Conservation (phyloP, 1,140 invertebrate species). For the Drosophila subpulchrella region DNA sequence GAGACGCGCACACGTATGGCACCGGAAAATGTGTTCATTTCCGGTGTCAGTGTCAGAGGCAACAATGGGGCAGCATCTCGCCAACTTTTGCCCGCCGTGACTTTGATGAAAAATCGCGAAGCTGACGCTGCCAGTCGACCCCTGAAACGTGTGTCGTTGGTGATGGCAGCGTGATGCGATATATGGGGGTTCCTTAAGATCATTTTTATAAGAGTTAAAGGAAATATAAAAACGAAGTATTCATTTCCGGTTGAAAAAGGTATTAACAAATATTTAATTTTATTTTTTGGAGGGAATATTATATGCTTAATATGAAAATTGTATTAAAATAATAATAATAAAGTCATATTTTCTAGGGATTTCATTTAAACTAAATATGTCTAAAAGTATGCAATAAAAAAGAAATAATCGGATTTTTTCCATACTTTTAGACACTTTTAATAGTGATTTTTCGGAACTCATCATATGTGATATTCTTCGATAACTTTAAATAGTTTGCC, state of each 20-base stretch:
- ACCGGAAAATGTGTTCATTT: conserved; percentile 83
- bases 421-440: neutral
- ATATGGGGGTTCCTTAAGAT: no score
- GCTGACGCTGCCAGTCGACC: conserved; percentile 41
- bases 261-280: no score
- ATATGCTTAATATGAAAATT: no score
- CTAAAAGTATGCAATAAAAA: no score
- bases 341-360: no score
- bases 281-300: no score
- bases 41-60: conserved; percentile 78
- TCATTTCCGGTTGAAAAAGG: no score
- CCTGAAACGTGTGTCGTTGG: conserved; percentile 19
- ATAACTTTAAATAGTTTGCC: neutral
- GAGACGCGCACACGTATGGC: conserved; percentile 47
- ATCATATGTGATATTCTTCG: neutral
- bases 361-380: no score
- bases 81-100: conserved; percentile 59
- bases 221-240: no score
- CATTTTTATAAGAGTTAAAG: no score
- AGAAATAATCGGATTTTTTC: neutral
- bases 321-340: no score
- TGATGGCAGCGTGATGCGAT: conserved; percentile 35
- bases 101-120: conserved; percentile 64
- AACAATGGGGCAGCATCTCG: conserved; percentile 55
- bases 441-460: neutral